A percentile compares a stretch with the other conserved stretches of the same genome.
phyloP scores from a whole-genome alignment of 2,113 vertebrate genomes.

The Miniopterus natalensis region DNA sequence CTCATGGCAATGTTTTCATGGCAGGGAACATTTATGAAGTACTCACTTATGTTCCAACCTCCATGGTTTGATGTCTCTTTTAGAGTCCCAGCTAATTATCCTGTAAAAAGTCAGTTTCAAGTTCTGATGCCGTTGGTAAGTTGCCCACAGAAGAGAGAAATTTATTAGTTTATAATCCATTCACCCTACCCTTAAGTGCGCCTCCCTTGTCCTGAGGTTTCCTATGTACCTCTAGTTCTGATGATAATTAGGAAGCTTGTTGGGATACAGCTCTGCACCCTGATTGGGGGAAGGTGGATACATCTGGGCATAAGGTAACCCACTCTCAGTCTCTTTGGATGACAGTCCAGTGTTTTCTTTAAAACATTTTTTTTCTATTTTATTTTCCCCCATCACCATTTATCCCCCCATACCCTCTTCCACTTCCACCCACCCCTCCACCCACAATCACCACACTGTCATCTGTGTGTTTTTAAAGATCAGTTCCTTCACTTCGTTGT shows the following conservation, averaged over 20 bases:
- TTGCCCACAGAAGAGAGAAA: slow-evolving; percentile 10
- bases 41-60: neutral
- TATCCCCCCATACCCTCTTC: neutral
- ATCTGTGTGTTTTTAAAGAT: slow-evolving; percentile 34
- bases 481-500: neutral
- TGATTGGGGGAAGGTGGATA: slow-evolving; percentile 15
- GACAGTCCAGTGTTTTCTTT: neutral
- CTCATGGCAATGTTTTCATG: slow-evolving; percentile 53
- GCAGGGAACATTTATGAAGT: neutral
- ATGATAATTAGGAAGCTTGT: slow-evolving; percentile 53
- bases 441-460: neutral
- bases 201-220: neutral
- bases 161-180: slow-evolving; percentile 33
- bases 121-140: slow-evolving; percentile 50
- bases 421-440: neutral
- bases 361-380: neutral
- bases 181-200: neutral
- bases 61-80: neutral
- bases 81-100: neutral
- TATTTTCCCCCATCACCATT: neutral
- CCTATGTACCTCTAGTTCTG: neutral
- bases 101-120: neutral
- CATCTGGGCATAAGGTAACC: slow-evolving; percentile 42
- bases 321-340: neutral
- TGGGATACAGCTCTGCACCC: neutral